Evolutionary conservation across 1,140 invertebrate species (phyloP), one percentile per base, ranked within the genome.

Genomic region (Atta texana): DNA sequence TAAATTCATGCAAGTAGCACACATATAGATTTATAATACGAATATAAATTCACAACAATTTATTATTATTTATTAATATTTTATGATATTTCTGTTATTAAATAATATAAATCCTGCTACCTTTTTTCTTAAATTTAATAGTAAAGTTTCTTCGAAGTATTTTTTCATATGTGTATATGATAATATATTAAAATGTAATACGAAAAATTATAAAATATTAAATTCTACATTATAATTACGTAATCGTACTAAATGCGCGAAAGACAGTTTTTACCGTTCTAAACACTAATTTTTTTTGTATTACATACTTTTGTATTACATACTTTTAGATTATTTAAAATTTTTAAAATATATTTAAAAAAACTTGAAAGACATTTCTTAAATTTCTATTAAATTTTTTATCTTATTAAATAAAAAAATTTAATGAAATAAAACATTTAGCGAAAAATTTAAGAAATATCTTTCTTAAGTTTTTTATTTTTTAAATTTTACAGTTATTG

Each of bases 141-240:
- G 6, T 71, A 51, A 21, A 14, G 14, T 28, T 10, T 28, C 34
- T 61, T 44, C 3, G 4, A 49, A 10, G 16, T n/a, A 16, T n/a
- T 63, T 77, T 31, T 77, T 31, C 24, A 55, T 7, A 75, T 14
- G 1, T 18, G 10, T 21, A 28, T 64, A 39, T 75, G 16, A 64
- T 76, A 44, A 63, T 49, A 44, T 14, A 44, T 59, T 39, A 59
- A 61, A 39, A 63, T 4, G n/a, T 31, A 31, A 72, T 72, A 28
- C 16, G 4, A 44, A 49, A 44, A 24, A 10, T 39, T 21, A 16
- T 57, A 3, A 59, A 1, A 59, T 44, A 24, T 49, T 1, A 39
- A 44, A 44, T 44, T 44, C 39, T 44, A 10, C 7, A 44, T 28
- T 28, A 24, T 44, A 10, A 10, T 44, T 44, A 44, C 10, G 39